Percentiles rank a stretch among this genome's conserved stretches.
Conservation (phyloP, 2,888 invertebrate genomes). For the Polyploca ridens region DNA sequence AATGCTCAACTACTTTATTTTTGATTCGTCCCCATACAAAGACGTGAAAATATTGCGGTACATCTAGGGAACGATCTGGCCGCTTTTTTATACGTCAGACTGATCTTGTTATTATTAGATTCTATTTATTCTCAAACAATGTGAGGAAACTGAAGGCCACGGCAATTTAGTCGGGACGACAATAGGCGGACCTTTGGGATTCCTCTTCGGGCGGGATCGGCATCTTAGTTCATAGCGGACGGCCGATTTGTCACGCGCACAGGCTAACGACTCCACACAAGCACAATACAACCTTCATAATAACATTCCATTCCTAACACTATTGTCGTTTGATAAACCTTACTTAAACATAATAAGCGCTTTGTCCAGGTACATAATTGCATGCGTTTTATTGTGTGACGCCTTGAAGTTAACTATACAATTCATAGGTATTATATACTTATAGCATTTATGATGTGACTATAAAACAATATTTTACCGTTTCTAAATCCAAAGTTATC, state of each 20-base stretch:
- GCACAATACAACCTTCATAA: conserved; percentile 42
- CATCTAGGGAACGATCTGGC: neutral
- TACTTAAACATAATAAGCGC: neutral
- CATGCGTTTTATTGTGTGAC: neutral
- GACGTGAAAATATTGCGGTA: neutral
- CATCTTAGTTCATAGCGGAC: conserved; percentile 32
- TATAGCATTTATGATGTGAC: too few species aligned
- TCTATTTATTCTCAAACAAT: conserved; percentile 44
- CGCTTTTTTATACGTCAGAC: neutral
- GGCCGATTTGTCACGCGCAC: conserved; percentile 39
- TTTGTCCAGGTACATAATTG: neutral
- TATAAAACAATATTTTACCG: too few species aligned
- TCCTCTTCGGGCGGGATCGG: conserved; percentile 28
- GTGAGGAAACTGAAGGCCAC: conserved; percentile 38
- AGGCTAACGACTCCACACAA: conserved; percentile 46
- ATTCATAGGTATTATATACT: neutral
- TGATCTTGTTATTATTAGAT: conserved; percentile 38
- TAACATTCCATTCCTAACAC: conserved; percentile 13
- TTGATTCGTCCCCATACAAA: neutral
- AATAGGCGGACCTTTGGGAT: conserved; percentile 48
- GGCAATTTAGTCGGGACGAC: conserved; percentile 46
- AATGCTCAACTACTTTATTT: neutral
- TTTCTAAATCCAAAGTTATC: too few species aligned
- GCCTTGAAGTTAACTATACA: neutral
- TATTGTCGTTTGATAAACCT: conserved; percentile 7